Conservation (phyloP, 2,113 vertebrate genomes). For the Oriolus oriolus region DNA sequence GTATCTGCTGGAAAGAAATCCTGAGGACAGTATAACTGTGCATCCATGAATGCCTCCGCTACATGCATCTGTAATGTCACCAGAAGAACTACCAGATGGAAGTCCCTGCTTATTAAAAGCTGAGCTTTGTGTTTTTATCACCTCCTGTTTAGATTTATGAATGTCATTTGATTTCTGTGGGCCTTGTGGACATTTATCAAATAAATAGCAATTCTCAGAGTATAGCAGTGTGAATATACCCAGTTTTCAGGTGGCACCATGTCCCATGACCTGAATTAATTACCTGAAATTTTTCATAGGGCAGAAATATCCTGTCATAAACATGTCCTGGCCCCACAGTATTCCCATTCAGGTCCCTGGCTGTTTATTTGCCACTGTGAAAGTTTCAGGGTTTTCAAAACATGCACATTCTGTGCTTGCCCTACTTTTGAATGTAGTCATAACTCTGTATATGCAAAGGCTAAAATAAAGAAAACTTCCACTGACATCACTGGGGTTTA, state of each 20-base stretch:
- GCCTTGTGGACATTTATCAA: conserved; percentile 9
- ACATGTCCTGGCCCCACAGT: accelerated
- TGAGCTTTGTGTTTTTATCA: neutral
- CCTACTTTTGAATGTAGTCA: neutral
- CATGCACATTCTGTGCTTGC: accelerated
- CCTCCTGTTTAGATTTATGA: conserved; percentile 14
- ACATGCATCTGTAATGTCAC: neutral
- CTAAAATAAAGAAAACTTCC: neutral
- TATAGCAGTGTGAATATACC: neutral
- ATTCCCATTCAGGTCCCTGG: neutral
- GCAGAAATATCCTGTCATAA: neutral
- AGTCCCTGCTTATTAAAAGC: conserved; percentile 6
- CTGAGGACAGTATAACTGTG: neutral
- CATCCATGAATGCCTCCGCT: neutral
- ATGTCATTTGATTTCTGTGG: neutral
- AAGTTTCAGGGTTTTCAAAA: neutral
- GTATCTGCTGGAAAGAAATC: neutral
- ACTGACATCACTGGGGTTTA: neutral
- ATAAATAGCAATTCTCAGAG: neutral
- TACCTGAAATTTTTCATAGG: neutral
- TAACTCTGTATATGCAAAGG: neutral
- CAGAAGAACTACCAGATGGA: neutral
- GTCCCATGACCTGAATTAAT: conserved; percentile 1
- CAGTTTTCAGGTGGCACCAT: neutral
- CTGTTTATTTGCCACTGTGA: neutral